These are phyloP conservation scores for Macaria liturata DNA, from an alignment of 2,888 invertebrate species.

Conservation along the genomic window DNA sequence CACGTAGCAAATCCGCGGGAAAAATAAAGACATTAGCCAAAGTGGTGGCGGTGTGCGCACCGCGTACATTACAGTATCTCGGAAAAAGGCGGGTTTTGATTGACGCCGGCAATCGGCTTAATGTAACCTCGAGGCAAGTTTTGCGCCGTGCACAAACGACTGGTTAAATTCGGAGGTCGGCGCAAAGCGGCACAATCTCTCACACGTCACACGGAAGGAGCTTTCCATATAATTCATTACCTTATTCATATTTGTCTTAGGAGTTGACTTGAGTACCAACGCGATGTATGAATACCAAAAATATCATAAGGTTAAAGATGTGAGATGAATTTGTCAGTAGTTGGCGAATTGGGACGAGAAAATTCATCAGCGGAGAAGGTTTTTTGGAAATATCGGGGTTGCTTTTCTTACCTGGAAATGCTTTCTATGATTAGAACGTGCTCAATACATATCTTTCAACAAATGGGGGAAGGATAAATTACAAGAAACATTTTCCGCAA, in stretches of 20 bases:
- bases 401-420: constrained; percentile 14
- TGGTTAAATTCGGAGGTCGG: constrained; percentile 81
- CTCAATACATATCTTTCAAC: constrained; percentile 8
- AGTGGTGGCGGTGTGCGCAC: constrained; percentile 49
- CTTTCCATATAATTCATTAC: constrained; percentile 81
- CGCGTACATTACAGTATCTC: constrained; percentile 60
- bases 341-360: constrained; percentile 25
- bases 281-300: constrained; percentile 44
- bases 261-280: constrained; percentile 59
- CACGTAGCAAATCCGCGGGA: constrained; percentile 42
- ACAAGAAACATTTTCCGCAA: too few species aligned
- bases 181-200: constrained; percentile 80
- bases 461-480: not conserved
- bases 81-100: constrained; percentile 78
- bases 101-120: constrained; percentile 81
- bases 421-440: constrained; percentile 6
- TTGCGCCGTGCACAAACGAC: constrained; percentile 74
- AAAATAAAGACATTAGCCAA: constrained; percentile 54
- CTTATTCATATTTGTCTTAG: constrained; percentile 81
- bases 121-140: constrained; percentile 81
- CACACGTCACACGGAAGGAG: constrained; percentile 77
- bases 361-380: constrained; percentile 22
- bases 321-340: constrained; percentile 31
- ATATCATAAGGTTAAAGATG: constrained; percentile 36
- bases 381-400: constrained; percentile 18